These are phyloP conservation scores for Smittia sp. DNA, from an alignment of 2,888 invertebrate species.

Conservation along the genomic window DNA sequence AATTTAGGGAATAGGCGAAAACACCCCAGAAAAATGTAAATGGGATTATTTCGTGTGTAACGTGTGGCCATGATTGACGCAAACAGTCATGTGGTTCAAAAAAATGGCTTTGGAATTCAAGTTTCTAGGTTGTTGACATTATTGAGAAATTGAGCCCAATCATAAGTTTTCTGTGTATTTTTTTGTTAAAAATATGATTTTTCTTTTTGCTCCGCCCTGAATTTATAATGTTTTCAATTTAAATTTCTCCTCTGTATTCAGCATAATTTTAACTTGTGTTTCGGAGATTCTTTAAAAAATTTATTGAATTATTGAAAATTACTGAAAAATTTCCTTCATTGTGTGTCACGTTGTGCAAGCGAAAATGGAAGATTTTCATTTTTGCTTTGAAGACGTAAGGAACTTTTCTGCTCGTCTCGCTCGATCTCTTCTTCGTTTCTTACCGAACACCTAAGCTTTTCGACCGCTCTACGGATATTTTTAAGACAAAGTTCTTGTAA, in stretches of 20 bases:
- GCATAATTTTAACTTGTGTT: background rate
- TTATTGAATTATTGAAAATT: background rate
- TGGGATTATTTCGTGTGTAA: background rate
- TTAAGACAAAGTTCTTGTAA: background rate
- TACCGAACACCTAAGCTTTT: background rate
- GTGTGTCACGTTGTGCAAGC: background rate
- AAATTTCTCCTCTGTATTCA: constrained; percentile 34
- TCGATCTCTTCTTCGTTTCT: background rate
- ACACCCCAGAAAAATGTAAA: constrained; percentile 32
- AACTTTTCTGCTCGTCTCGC: background rate
- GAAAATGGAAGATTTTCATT: background rate
- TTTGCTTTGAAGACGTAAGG: background rate
- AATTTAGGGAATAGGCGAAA: constrained; percentile 40
- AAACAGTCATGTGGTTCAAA: no score
- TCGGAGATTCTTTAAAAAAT: no score
- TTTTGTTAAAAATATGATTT: constrained; percentile 40
- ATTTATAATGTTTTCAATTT: constrained; percentile 41
- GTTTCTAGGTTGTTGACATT: background rate
- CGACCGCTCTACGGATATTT: no score
- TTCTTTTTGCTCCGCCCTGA: constrained; percentile 41
- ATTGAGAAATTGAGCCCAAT: background rate
- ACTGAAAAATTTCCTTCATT: background rate
- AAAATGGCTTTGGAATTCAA: background rate
- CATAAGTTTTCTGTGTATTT: constrained; percentile 37
- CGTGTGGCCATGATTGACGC: no score